Evolutionary conservation across 2,113 vertebrate genomes (phyloP).

Genomic region (Actinemys pallida): DNA sequence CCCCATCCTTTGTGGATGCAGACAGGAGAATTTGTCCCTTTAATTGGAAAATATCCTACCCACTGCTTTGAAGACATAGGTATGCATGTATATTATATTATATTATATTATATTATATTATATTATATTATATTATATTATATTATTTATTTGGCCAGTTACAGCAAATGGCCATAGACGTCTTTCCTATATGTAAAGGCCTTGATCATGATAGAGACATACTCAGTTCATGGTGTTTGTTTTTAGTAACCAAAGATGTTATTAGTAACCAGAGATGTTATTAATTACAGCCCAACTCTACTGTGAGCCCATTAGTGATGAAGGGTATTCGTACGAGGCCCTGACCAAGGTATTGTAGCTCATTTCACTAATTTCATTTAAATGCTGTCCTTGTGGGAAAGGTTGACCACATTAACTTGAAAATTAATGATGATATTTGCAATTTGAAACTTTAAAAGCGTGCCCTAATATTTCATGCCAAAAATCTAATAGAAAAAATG

Average conservation of each 20-base stretch:
- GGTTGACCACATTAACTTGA: constrained; percentile 7
- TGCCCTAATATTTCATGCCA: not conserved
- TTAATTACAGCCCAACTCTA: constrained; percentile 4
- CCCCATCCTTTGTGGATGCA: not conserved
- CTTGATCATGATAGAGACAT: not conserved
- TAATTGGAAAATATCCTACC: constrained; percentile 51
- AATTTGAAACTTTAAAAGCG: constrained; percentile 29
- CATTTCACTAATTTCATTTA: constrained; percentile 34
- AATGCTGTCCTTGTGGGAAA: not conserved
- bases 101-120: not conserved
- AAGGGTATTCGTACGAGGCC: not conserved
- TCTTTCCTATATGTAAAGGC: not conserved
- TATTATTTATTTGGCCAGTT: not conserved
- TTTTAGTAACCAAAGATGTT: not conserved
- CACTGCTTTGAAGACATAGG: constrained; percentile 1
- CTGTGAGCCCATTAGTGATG: not conserved
- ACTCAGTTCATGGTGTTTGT: constrained; percentile 5
- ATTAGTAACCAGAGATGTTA: constrained; percentile 2
- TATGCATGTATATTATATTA: not conserved
- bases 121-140: constrained; percentile 6
- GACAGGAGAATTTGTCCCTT: not conserved
- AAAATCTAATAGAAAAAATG: constrained; percentile 44
- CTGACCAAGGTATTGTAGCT: constrained; percentile 13
- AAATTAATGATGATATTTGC: constrained; percentile 42
- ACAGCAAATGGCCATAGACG: not conserved